Conservation (phyloP, 1,140 invertebrate species). For the Oedothorax gibbosus region DNA sequence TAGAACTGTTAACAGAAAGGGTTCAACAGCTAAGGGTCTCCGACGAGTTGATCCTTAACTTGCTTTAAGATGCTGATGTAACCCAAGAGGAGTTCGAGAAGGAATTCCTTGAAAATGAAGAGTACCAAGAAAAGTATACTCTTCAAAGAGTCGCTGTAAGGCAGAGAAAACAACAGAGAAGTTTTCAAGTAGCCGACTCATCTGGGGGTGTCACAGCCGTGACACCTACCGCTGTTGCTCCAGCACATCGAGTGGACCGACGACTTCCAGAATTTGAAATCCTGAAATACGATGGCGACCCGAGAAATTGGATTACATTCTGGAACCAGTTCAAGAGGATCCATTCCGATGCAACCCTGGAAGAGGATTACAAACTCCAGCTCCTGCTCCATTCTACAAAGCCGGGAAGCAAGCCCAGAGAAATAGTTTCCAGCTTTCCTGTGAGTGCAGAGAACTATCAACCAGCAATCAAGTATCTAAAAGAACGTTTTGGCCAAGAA, state of each 20-base stretch:
- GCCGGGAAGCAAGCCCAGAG: not conserved
- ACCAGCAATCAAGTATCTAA: not conserved
- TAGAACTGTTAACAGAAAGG: not conserved
- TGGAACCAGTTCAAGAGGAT: too few relatives aligned
- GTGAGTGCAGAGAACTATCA: conserved; percentile 8
- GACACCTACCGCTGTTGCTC: too few relatives aligned
- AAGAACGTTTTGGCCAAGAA: conserved; percentile 13
- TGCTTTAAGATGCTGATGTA: not conserved
- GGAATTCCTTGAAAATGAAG: too few relatives aligned
- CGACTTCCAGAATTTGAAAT: conserved; percentile 5
- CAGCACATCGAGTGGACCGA: not conserved
- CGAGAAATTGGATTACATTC: not conserved
- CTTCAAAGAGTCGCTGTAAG: too few relatives aligned
- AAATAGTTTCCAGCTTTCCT: too few relatives aligned
- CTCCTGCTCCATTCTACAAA: too few relatives aligned
- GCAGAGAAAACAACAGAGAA: too few relatives aligned
- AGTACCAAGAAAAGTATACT: too few relatives aligned
- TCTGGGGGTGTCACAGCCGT: too few relatives aligned
- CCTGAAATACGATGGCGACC: not conserved
- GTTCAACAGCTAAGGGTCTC: not conserved
- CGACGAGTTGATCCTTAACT: not conserved
- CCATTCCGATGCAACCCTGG: too few relatives aligned
- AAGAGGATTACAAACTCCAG: too few relatives aligned
- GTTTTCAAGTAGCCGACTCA: too few relatives aligned
- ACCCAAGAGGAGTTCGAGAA: not conserved